Evolutionary conservation across 2,113 vertebrate genomes (phyloP).

Genomic region (Menura novaehollandiae): DNA sequence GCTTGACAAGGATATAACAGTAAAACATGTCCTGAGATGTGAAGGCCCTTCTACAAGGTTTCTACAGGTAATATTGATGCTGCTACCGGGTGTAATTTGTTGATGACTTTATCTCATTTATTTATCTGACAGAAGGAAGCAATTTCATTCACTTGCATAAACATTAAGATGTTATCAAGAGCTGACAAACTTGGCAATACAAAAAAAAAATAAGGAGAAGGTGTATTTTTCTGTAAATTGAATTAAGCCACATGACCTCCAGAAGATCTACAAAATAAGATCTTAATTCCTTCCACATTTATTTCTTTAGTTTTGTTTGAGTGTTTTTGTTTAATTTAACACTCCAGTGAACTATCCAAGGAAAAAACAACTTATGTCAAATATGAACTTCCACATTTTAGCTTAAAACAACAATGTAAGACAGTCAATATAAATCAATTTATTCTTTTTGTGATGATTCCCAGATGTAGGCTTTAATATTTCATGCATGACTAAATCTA

Average conservation of each 20-base stretch:
- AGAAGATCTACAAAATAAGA: neutral
- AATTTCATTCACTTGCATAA: conserved; percentile 33
- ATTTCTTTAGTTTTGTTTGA: conserved; percentile 22
- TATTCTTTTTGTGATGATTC: conserved; percentile 13
- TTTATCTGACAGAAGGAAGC: conserved; percentile 15
- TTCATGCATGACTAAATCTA: conserved; percentile 36
- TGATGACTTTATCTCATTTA: conserved; percentile 51
- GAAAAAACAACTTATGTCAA: neutral
- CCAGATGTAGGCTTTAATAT: neutral
- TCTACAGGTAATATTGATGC: neutral
- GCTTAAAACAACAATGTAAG: conserved; percentile 50
- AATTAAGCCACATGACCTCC: neutral
- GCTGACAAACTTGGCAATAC: conserved; percentile 7
- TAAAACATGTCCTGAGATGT: neutral
- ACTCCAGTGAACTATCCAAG: conserved; percentile 46
- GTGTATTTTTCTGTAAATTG: neutral
- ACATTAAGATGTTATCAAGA: neutral
- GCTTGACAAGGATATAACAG: neutral
- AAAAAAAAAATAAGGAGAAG: neutral
- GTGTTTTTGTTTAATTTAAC: conserved; percentile 68
- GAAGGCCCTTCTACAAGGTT: neutral
- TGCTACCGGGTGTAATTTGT: neutral
- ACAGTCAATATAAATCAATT: conserved; percentile 31
- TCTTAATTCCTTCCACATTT: conserved; percentile 54
- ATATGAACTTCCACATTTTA: neutral